A percentile compares a stretch with the other conserved stretches of the same genome.
Conservation (phyloP, 2,797 vertebrate species). For the Martes flavigula region DNA sequence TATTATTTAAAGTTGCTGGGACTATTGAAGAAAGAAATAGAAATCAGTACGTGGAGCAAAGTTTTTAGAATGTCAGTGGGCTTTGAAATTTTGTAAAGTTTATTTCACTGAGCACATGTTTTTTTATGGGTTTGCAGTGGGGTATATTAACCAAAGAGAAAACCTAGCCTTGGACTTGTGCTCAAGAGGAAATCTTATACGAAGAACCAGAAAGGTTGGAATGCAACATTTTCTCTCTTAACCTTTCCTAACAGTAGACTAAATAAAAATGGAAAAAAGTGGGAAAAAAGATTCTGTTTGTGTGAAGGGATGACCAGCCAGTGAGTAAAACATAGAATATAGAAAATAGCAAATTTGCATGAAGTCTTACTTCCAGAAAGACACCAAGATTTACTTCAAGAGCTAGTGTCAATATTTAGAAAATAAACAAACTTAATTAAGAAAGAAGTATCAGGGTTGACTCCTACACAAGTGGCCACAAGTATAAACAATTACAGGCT, state of each 20-base stretch:
- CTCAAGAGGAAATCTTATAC: not conserved
- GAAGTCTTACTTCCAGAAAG: constrained; percentile 31
- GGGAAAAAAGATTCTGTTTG: not conserved
- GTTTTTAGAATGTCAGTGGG: not conserved
- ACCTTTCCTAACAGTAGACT: not conserved
- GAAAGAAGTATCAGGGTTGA: constrained; percentile 10
- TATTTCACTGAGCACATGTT: not conserved
- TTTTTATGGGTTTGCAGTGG: not conserved
- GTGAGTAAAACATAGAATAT: not conserved
- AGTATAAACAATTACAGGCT: not conserved
- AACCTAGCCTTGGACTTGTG: not conserved
- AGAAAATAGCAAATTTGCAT: not conserved
- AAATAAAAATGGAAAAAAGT: not conserved
- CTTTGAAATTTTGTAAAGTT: not conserved
- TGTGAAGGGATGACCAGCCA: not conserved
- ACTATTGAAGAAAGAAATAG: not conserved
- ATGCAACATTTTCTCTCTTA: not conserved
- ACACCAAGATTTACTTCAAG: not conserved
- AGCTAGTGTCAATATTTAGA: constrained; percentile 58
- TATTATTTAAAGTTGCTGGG: not conserved
- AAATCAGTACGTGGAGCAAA: not conserved
- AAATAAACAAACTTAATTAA: constrained; percentile 56
- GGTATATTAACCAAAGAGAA: constrained; percentile 33
- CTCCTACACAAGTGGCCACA: not conserved
- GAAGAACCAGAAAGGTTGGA: not conserved